A percentile compares a stretch with the other conserved stretches of the same genome.
Conservation (phyloP, 2,888 invertebrate genomes). For the Ophonus ardosiacus region DNA sequence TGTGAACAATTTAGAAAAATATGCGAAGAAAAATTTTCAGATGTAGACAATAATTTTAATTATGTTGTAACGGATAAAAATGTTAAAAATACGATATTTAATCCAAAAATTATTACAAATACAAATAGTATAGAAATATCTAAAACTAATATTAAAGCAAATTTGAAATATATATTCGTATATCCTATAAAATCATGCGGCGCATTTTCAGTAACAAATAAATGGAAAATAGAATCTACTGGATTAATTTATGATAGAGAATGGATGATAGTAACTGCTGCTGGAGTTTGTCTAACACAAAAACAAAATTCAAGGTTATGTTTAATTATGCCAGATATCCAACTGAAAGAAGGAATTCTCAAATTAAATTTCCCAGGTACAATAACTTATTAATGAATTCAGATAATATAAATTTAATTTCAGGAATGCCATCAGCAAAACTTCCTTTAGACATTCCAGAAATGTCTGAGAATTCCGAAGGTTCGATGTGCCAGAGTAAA, state of each 20-base stretch:
- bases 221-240: slow-evolving; percentile 86
- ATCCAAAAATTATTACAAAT: slow-evolving; percentile 19
- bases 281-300: slow-evolving; percentile 92
- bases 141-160: slow-evolving; percentile 65
- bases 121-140: slow-evolving; percentile 9
- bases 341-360: slow-evolving; percentile 79
- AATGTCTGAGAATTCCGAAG: slow-evolving; percentile 70
- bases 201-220: slow-evolving; percentile 81
- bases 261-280: slow-evolving; percentile 93
- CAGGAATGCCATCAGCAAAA: slow-evolving; percentile 73
- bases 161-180: slow-evolving; percentile 77
- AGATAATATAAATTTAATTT: slow-evolving; percentile 14
- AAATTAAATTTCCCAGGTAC: slow-evolving; percentile 81
- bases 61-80: slow-evolving; percentile 17
- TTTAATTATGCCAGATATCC: slow-evolving; percentile 85
- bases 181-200: slow-evolving; percentile 96
- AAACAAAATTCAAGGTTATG: slow-evolving; percentile 90
- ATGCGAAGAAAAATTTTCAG: slow-evolving; percentile 56
- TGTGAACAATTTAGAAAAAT: slow-evolving; percentile 67
- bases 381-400: not conserved
- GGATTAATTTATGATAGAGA: slow-evolving; percentile 93
- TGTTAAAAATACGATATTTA: slow-evolving; percentile 16
- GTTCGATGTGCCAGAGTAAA: slow-evolving; percentile 85
- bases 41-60: slow-evolving; percentile 13
- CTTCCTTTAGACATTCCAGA: slow-evolving; percentile 77